Conservation (phyloP, 2,888 invertebrate species). For the Dendrolimus pini region DNA sequence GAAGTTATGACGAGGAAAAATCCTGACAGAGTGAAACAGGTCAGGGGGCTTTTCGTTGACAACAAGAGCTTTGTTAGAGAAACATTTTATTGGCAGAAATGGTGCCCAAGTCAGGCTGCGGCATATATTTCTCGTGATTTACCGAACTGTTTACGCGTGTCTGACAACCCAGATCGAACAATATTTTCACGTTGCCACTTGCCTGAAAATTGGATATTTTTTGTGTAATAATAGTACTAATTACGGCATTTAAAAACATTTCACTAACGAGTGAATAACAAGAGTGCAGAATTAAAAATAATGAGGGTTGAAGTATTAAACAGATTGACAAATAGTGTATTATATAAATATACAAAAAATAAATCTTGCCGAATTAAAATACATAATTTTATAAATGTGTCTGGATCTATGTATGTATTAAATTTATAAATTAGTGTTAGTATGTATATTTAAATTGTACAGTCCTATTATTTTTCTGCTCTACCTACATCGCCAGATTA, state of each 20-base stretch:
- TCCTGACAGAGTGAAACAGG: slow-evolving; percentile 59
- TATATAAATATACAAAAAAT: too few species aligned
- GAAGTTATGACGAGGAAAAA: slow-evolving; percentile 38
- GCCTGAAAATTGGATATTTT: slow-evolving; percentile 52
- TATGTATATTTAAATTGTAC: too few species aligned
- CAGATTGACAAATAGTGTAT: too few species aligned
- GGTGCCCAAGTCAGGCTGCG: slow-evolving; percentile 66
- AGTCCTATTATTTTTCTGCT: too few species aligned
- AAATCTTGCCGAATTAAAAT: too few species aligned
- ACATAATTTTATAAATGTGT: too few species aligned
- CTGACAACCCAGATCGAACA: slow-evolving; percentile 52
- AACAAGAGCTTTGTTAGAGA: slow-evolving; percentile 71
- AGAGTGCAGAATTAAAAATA: too few species aligned
- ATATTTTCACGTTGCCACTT: slow-evolving; percentile 60
- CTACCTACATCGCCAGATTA: too few species aligned
- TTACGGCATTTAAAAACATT: slow-evolving; percentile 28
- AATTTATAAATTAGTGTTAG: too few species aligned
- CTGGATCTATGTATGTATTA: too few species aligned
- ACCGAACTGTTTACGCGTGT: slow-evolving; percentile 68
- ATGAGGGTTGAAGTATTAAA: too few species aligned
- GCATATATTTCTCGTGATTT: slow-evolving; percentile 65
- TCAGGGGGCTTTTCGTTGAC: slow-evolving; percentile 63
- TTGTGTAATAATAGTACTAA: slow-evolving; percentile 4
- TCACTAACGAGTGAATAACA: slow-evolving; percentile 12
- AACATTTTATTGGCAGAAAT: slow-evolving; percentile 72